Conservation (phyloP, 2,113 vertebrate species). For the Melanocharis versteri region DNA sequence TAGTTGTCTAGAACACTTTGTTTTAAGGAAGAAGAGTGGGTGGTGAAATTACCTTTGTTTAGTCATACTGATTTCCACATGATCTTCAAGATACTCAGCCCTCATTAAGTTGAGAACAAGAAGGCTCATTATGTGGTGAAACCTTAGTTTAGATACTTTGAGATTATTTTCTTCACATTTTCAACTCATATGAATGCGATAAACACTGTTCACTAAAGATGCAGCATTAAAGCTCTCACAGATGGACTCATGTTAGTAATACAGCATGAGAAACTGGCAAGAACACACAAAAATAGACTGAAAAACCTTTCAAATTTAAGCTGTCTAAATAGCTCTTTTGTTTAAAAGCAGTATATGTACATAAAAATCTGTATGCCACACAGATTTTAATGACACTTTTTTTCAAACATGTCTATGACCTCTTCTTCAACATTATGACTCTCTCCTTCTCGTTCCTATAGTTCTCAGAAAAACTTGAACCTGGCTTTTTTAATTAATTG, state of each 20-base stretch:
- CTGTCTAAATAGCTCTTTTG: background rate
- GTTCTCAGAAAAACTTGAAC: background rate
- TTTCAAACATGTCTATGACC: background rate
- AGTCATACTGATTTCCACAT: background rate
- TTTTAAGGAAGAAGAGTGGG: constrained; percentile 14
- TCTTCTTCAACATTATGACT: background rate
- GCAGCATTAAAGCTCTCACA: background rate
- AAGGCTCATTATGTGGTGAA: background rate
- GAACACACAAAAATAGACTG: background rate
- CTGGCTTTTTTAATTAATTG: background rate
- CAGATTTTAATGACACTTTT: background rate
- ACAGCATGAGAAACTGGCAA: background rate
- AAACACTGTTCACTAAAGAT: background rate
- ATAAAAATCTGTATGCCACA: background rate
- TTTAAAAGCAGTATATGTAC: background rate
- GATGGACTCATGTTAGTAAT: background rate
- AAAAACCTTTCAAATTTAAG: background rate
- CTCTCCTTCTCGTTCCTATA: background rate
- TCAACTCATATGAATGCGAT: background rate
- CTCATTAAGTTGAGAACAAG: background rate
- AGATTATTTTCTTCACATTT: background rate
- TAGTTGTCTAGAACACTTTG: background rate
- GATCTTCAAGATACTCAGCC: background rate
- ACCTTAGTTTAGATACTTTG: background rate
- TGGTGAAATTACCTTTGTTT: constrained; percentile 19